phyloP scores from a whole-genome alignment of 2,797 vertebrate species.

The Tapirus indicus region DNA sequence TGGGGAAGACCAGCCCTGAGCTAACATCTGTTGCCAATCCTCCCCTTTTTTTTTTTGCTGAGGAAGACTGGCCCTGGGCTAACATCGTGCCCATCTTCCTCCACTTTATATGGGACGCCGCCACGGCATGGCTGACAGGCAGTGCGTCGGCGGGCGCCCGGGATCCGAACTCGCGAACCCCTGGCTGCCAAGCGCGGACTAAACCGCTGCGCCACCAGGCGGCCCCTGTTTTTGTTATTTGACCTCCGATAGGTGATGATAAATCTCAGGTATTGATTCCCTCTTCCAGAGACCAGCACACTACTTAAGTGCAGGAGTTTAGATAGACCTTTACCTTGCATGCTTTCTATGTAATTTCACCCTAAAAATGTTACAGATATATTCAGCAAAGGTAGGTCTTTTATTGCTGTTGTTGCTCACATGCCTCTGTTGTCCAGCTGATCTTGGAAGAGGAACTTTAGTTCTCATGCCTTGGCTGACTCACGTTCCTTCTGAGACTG shows the following conservation, averaged over 20 bases:
- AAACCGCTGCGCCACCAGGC: too few species aligned
- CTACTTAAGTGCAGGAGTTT: neutral
- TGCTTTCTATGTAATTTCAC: neutral
- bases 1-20: too few species aligned
- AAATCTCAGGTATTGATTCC: neutral
- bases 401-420: neutral
- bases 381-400: neutral
- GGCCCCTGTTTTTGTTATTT: slow-evolving; percentile 42
- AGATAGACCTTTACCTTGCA: neutral
- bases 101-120: too few species aligned
- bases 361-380: neutral
- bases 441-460: neutral
- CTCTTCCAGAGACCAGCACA: neutral
- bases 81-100: too few species aligned
- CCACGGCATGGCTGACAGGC: too few species aligned
- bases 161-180: too few species aligned
- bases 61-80: too few species aligned
- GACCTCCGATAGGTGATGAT: neutral
- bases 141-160: too few species aligned
- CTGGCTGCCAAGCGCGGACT: too few species aligned
- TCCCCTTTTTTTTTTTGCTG: too few species aligned
- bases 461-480: neutral
- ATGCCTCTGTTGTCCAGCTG: neutral
- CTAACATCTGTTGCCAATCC: too few species aligned
- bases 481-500: neutral